Conservation (phyloP, 2,888 invertebrate species). For the Microctonus brassicae region DNA sequence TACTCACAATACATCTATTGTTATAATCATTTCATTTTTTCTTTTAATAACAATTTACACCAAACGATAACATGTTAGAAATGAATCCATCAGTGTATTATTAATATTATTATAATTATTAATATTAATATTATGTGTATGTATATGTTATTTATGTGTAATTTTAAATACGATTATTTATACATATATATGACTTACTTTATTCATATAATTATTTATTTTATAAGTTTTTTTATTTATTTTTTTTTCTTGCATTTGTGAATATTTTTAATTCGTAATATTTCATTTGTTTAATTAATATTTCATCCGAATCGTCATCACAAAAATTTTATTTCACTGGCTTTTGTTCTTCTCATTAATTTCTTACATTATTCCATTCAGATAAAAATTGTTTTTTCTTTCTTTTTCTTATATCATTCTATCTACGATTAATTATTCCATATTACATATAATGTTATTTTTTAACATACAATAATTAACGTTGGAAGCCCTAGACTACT, state of each 20-base stretch:
- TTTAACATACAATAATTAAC: conserved; percentile 24
- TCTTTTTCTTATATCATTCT: no score
- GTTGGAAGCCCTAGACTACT: conserved; percentile 70
- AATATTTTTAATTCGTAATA: background rate
- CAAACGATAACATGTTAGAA: conserved; percentile 66
- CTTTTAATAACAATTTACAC: conserved; percentile 59
- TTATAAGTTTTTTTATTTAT: conserved; percentile 9
- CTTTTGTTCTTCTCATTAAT: conserved; percentile 25
- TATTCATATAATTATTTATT: no score
- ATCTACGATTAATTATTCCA: conserved; percentile 55
- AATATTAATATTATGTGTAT: no score
- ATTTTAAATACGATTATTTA: conserved; percentile 32
- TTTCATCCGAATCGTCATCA: background rate
- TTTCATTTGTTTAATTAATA: conserved; percentile 4
- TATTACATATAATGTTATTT: conserved; percentile 63
- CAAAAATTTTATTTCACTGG: background rate
- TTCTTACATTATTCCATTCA: conserved; percentile 25
- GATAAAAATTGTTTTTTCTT: conserved; percentile 63
- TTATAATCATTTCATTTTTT: background rate
- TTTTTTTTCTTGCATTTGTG: background rate
- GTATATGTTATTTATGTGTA: conserved; percentile 51
- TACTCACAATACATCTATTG: background rate
- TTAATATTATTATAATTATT: no score
- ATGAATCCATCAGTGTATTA: conserved; percentile 49
- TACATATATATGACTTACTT: conserved; percentile 19